Conservation (phyloP, 2,113 vertebrate species). For the Telmatochromis sp. region DNA sequence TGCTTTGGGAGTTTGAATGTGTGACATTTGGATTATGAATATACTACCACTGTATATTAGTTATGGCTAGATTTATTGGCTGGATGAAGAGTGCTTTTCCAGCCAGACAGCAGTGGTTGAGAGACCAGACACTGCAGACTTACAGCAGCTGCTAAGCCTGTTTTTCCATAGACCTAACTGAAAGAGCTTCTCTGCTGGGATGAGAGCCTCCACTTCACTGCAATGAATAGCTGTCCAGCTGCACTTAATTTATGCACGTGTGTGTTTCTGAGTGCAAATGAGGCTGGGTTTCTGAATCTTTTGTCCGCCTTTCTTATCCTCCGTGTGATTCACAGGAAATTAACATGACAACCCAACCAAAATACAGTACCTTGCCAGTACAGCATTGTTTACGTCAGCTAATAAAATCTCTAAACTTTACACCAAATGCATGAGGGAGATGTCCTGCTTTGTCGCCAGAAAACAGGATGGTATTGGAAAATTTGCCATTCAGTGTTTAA, state of each 20-base stretch:
- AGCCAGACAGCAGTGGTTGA: not conserved
- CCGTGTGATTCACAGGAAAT: not conserved
- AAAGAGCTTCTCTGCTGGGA: conserved; percentile 29
- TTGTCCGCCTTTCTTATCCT: conserved; percentile 10
- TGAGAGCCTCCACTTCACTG: conserved; percentile 59
- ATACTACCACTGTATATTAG: not conserved
- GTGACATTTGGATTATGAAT: not conserved
- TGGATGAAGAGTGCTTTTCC: not conserved
- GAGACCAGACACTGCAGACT: not conserved
- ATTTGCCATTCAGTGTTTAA: not conserved
- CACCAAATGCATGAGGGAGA: not conserved
- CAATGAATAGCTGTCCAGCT: conserved; percentile 49
- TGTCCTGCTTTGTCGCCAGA: not conserved
- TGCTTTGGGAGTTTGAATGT: not conserved
- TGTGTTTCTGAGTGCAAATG: not conserved
- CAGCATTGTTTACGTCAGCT: not conserved
- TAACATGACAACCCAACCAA: not conserved
- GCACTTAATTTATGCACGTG: conserved; percentile 17
- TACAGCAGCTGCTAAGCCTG: conserved; percentile 18
- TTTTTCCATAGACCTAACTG: not conserved
- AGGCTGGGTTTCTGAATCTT: conserved; percentile 21
- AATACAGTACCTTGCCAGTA: not conserved
- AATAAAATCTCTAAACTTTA: not conserved
- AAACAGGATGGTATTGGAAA: not conserved
- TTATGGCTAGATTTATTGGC: not conserved